Base-by-base conservation (phyloP, 1,140 invertebrate genomes). In the Nasonia giraulti region DNA sequence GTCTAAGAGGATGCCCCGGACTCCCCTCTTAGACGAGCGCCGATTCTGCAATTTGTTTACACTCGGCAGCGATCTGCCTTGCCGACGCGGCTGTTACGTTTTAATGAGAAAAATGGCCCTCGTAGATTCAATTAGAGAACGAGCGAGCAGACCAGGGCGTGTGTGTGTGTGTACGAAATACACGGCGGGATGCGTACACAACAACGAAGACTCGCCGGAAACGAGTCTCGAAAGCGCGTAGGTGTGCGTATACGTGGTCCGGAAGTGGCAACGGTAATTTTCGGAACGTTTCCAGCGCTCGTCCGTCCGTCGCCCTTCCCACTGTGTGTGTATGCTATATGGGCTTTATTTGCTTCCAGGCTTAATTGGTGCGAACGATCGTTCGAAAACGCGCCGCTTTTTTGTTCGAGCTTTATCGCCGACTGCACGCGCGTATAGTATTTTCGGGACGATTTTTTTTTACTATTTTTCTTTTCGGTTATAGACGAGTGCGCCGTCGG, bases 221-320 rank as follows among this genome's bases (percentile, higher is more conserved):
- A 62, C 20, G 55, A 62, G 20, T 2, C 14, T 62, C 55, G 55
- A 62, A 20, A 62, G 55, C 17, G 55, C 6, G 55, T 62, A 50
- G 11, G 14, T 50, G 11, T 71, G 27, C 3, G 27, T 71, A 12
- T 33, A 11, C 11, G 23, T 17, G 69, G 11, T 8, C n/a, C 76
- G 76, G 76, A 78, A 78, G 76, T 20, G 50, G 23, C 76, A 78
- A 62, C 23, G 76, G 76, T 33, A 78, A 78, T 78, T 78, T 50
- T 78, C 47, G 76, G 76, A 62, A 62, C 47, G 23, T 20, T 71
- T 71, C 69, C 69, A 14, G 31, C 11, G 69, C 27, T 2, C 69
- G 11, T 71, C 69, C 69, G 23, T 71, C 31, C 23, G 23, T 33
- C 55, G 55, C 55, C 55, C 55, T 62, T 4, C n/a, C 55, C 20